phyloP scores from a whole-genome alignment of 2,113 vertebrate species.

The Brachyhypopomus occidentalis region DNA sequence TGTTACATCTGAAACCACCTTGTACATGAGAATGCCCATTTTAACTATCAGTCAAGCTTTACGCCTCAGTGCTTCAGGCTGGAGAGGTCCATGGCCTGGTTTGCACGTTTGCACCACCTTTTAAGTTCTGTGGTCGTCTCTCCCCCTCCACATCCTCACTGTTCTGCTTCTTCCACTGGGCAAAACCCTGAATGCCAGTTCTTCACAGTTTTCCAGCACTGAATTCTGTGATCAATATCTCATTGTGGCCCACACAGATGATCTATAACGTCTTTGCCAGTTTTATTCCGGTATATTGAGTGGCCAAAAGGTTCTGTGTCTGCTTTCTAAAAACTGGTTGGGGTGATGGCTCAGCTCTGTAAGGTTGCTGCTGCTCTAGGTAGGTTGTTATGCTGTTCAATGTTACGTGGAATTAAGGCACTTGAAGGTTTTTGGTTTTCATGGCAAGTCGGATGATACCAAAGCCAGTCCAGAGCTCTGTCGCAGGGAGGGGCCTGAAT shows the following conservation, averaged over 20 bases:
- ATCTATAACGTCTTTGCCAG: constrained; percentile 17
- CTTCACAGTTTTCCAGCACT: constrained; percentile 27
- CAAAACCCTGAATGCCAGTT: constrained; percentile 23
- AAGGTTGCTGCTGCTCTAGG: constrained; percentile 48
- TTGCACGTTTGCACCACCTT: constrained; percentile 65
- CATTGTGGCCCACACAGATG: constrained; percentile 32
- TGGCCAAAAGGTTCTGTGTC: background rate
- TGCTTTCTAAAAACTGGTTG: constrained; percentile 20
- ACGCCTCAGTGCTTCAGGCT: constrained; percentile 73
- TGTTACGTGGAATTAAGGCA: constrained; percentile 84
- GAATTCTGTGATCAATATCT: constrained; percentile 42
- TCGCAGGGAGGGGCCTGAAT: constrained; percentile 89
- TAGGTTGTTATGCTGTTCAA: constrained; percentile 49
- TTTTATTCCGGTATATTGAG: constrained; percentile 17
- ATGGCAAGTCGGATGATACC: constrained; percentile 98
- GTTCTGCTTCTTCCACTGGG: constrained; percentile 43
- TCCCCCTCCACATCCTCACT: constrained; percentile 48
- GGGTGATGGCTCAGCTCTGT: constrained; percentile 28
- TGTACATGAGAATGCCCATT: constrained; percentile 68
- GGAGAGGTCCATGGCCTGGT: constrained; percentile 70
- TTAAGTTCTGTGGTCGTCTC: constrained; percentile 73
- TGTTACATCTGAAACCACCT: constrained; percentile 72
- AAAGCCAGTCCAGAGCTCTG: constrained; percentile 97
- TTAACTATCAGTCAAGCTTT: constrained; percentile 77
- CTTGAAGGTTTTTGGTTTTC: constrained; percentile 97